Evolutionary conservation across 2,888 invertebrate species (phyloP).

Genomic region (Melangyna quadrimaculata): DNA sequence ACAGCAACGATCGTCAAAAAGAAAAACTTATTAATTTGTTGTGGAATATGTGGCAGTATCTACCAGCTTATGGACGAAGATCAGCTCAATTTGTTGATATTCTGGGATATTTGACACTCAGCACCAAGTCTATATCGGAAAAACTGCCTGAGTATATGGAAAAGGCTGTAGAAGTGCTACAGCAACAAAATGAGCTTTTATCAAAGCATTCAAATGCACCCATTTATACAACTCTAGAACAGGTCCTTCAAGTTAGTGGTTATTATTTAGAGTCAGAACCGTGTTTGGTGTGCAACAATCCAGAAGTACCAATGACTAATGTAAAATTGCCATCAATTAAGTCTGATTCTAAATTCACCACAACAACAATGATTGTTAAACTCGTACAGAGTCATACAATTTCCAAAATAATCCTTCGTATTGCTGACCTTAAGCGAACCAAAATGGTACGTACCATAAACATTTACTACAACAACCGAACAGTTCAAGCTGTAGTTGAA

Average conservation of each 20-base stretch:
- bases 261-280: conserved; percentile 98
- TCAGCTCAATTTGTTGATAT: conserved; percentile 98
- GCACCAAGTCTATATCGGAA: conserved; percentile 87
- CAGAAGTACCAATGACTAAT: conserved; percentile 94
- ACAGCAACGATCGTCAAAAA: conserved; percentile 89
- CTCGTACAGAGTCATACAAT: conserved; percentile 97
- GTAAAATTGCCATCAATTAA: conserved; percentile 96
- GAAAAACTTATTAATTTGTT: conserved; percentile 90
- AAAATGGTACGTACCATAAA: conserved; percentile 98
- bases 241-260: conserved; percentile 97
- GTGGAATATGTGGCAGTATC: conserved; percentile 95
- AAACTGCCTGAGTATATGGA: conserved; percentile 89
- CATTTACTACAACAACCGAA: conserved; percentile 97
- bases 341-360: conserved; percentile 98
- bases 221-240: conserved; percentile 94
- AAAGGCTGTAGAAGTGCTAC: conserved; percentile 91
- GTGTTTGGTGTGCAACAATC: conserved; percentile 98
- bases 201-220: conserved; percentile 96
- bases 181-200: conserved; percentile 93
- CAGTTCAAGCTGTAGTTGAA: conserved; percentile 98
- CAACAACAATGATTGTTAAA: conserved; percentile 98
- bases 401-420: conserved; percentile 94
- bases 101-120: conserved; percentile 95
- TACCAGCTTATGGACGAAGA: conserved; percentile 95
- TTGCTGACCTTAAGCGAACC: conserved; percentile 96